Evolutionary conservation across 92 coral and sea anemone genomes (phyloP), one percentile per base, ranked within the genome.

Genomic region (Zoanthus solanderi): DNA sequence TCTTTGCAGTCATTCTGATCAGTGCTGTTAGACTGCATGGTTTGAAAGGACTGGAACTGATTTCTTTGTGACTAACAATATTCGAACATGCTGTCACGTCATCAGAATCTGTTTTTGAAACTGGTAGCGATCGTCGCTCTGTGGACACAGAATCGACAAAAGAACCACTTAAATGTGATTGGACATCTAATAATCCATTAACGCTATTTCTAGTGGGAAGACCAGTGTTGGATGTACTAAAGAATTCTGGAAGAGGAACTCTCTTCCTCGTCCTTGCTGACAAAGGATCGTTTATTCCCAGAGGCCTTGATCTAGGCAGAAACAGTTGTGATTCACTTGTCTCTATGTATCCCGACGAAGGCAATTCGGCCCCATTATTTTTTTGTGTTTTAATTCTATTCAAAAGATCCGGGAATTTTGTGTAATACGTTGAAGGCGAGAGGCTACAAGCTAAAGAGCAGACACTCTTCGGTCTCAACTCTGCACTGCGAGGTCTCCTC

Each of bases 1-100:
- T 81, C 63, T 81, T 81, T 46, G 85, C 85, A 47, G 76, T 81
- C 85, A 81, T 44, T 47, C 76, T 81, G 13, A 81, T 81, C 61
- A 81, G 23, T 8, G 85, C 85, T 3, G 85, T 81, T 34, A 81
- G 85, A 28, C 75, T 44, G 61, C 14, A 37, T 31, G 47, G 61
- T 34, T 81, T 81, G 29, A 53, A 75, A 45, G 60, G 45, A 0
- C 18, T 15, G 10, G 58, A 18, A 0, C 69, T 17, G 0, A 11
- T 10, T 63, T 80, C 75, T 8, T 52, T 47, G 16, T 66, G 63
- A 81, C 30, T 48, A 46, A 23, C 23, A 30, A 42, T 1, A 65
- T 45, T 30, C 17, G 60, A 46, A 14, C 46, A 31, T 16, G 60
- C 46, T n/a, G 18, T 66, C 48, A 2, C 66, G 42, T 67, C 63